Conservation (phyloP, 2,113 vertebrate species). For the Chauna torquata region DNA sequence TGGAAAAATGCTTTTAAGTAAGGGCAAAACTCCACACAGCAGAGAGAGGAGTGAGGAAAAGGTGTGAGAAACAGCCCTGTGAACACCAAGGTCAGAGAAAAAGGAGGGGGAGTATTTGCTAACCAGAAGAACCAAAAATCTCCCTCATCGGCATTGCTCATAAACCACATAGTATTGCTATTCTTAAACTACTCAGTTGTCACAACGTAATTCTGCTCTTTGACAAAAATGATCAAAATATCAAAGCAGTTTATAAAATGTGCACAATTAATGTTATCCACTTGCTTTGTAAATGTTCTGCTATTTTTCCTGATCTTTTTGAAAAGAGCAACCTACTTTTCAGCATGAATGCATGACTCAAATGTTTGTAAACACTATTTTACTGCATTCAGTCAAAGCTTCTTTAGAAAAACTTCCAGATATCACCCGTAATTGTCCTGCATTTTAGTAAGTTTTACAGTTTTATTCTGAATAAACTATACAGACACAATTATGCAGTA, state of each 20-base stretch:
- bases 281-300: background rate
- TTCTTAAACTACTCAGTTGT: background rate
- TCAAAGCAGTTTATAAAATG: background rate
- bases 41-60: background rate
- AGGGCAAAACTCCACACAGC: background rate
- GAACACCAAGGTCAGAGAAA: background rate
- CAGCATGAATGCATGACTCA: background rate
- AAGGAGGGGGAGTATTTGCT: background rate
- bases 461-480: slow-evolving; percentile 8
- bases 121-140: background rate
- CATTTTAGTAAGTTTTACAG: background rate
- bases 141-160: background rate
- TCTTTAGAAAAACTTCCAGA: background rate
- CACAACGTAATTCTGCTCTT: background rate
- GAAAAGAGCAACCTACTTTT: background rate
- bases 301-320: background rate
- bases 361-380: background rate
- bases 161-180: background rate
- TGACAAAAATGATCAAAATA: background rate
- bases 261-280: background rate
- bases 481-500: background rate
- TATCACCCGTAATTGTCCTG: background rate
- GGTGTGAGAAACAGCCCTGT: background rate
- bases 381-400: background rate
- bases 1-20: background rate